Evolutionary conservation across 1,140 invertebrate genomes (phyloP).

Genomic region (Teleogryllus occipitalis): DNA sequence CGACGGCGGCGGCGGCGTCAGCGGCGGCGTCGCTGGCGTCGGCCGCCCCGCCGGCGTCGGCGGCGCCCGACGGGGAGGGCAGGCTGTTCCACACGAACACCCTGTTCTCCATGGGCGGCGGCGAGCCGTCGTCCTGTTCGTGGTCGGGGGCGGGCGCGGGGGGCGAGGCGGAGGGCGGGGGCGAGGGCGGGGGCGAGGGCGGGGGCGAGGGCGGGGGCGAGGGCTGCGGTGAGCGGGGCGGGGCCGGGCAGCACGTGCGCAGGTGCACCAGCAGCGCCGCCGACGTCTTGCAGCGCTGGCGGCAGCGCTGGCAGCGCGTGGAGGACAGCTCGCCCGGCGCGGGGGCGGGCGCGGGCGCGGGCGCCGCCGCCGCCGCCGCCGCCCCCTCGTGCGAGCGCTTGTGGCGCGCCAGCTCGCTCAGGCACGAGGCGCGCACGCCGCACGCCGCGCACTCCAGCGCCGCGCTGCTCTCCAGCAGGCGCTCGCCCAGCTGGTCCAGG

Average conservation of each 20-base stretch:
- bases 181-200: not conserved
- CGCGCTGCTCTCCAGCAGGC: constrained; percentile 45
- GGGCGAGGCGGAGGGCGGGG: no score
- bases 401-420: constrained; percentile 70
- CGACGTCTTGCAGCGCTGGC: constrained; percentile 73
- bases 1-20: constrained; percentile 11
- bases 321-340: constrained; percentile 40
- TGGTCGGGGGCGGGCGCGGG: no score
- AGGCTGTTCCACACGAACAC: constrained; percentile 66
- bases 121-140: constrained; percentile 27
- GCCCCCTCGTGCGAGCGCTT: constrained; percentile 57
- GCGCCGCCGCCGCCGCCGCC: constrained; percentile 31
- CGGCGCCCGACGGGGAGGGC: constrained; percentile 34
- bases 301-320: constrained; percentile 73
- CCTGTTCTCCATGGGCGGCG: constrained; percentile 64
- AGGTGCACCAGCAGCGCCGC: constrained; percentile 65
- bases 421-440: constrained; percentile 70
- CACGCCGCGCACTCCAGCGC: constrained; percentile 60
- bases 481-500: constrained; percentile 72
- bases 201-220: no score
- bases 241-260: constrained; percentile 52
- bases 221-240: constrained; percentile 36
- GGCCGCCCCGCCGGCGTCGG: constrained; percentile 17
- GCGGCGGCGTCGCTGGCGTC: constrained; percentile 17
- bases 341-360: constrained; percentile 32